Evolutionary conservation across 1,140 invertebrate species (phyloP).

Genomic region (Helicorthomorpha holstii): DNA sequence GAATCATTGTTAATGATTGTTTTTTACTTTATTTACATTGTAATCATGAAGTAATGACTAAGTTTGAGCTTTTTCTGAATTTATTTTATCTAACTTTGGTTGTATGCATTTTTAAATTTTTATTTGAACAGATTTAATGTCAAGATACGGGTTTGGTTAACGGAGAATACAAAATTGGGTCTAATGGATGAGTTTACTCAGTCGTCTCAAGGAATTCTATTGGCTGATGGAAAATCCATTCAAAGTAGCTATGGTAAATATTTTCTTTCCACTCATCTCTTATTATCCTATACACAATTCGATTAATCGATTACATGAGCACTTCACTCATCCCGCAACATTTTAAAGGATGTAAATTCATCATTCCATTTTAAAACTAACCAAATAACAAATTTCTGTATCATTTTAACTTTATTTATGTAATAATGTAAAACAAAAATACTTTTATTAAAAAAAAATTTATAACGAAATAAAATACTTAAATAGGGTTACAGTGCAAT

Average conservation of each 20-base stretch:
- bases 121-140: slow-evolving; percentile 12
- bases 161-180: slow-evolving; percentile 5
- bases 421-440: too few species aligned
- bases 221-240: slow-evolving; percentile 7
- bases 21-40: slow-evolving; percentile 20
- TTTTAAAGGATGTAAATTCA: too few species aligned
- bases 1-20: slow-evolving; percentile 21
- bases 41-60: slow-evolving; percentile 19
- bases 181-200: slow-evolving; percentile 10
- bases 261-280: too few species aligned
- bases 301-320: too few species aligned
- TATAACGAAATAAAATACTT: too few species aligned
- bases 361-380: too few species aligned
- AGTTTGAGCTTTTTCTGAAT: neutral
- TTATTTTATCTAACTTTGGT: neutral
- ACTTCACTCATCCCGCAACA: too few species aligned
- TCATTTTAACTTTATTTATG: too few species aligned
- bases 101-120: neutral
- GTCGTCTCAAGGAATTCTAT: slow-evolving; percentile 9
- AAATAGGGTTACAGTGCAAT: too few species aligned
- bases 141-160: slow-evolving; percentile 11
- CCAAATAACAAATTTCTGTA: too few species aligned
- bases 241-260: slow-evolving; percentile 15
- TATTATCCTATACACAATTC: too few species aligned
- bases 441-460: too few species aligned